phyloP scores from a whole-genome alignment of 2,113 vertebrate species.

The Xiphophorus hellerii region DNA sequence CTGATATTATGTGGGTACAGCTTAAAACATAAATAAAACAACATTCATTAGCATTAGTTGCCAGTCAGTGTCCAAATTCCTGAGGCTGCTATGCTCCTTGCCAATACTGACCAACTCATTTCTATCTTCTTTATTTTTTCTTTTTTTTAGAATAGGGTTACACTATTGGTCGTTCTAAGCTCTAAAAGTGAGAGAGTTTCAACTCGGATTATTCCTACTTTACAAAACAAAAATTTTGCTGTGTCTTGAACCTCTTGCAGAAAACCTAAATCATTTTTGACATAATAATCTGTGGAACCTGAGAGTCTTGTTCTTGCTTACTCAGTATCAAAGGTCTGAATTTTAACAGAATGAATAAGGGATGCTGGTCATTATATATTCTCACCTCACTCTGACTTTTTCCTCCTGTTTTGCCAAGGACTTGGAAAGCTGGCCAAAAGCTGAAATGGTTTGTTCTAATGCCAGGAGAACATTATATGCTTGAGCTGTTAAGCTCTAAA shows the following conservation, averaged over 20 bases:
- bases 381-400: constrained; percentile 25
- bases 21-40: background rate
- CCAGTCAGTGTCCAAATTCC: background rate
- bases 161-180: background rate
- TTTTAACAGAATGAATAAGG: constrained; percentile 25
- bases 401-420: constrained; percentile 29
- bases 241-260: constrained; percentile 4
- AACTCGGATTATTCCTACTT: constrained; percentile 4
- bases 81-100: background rate
- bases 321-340: constrained; percentile 39
- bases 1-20: background rate
- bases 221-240: background rate
- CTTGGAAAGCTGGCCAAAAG: constrained; percentile 31
- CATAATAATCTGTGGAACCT: constrained; percentile 22
- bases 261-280: constrained; percentile 20
- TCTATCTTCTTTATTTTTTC: background rate
- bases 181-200: background rate
- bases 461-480: constrained; percentile 44
- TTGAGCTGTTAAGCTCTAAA: constrained; percentile 33
- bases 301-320: constrained; percentile 22
- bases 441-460: constrained; percentile 26
- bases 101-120: background rate
- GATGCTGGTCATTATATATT: constrained; percentile 40
- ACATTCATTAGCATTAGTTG: background rate
- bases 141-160: background rate